A percentile compares a stretch with the other conserved stretches of the same genome.
Conservation (phyloP, 1,140 invertebrate species). For the Cylas formicarius region DNA sequence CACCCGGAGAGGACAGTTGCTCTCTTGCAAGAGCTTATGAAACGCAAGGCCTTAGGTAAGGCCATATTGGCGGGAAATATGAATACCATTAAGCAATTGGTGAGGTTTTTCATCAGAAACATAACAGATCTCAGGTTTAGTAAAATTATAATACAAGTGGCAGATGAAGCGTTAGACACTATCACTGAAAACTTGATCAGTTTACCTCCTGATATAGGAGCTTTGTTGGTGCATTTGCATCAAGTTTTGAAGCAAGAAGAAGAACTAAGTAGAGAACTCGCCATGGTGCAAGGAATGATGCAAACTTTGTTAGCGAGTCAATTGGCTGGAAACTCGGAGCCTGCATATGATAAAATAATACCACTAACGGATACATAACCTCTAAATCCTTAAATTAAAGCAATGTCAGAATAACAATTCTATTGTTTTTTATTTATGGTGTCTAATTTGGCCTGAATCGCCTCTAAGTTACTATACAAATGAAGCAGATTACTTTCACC, state of each 20-base stretch:
- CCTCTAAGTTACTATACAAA: conserved; percentile 36
- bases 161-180: conserved; percentile 65
- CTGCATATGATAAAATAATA: too few species aligned
- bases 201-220: conserved; percentile 50
- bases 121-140: conserved; percentile 69
- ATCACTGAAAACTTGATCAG: conserved; percentile 55
- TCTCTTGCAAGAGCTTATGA: conserved; percentile 76
- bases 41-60: conserved; percentile 62
- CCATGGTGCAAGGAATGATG: conserved; percentile 61
- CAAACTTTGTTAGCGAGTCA: conserved; percentile 54
- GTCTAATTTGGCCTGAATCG: conserved; percentile 36
- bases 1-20: conserved; percentile 70
- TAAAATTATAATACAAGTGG: conserved; percentile 63
- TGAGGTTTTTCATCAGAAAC: conserved; percentile 69
- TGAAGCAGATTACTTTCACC: conserved; percentile 29
- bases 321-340: too few species aligned
- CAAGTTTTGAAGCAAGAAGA: conserved; percentile 60
- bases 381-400: too few species aligned
- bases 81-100: conserved; percentile 55
- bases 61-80: conserved; percentile 64
- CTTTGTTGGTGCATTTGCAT: conserved; percentile 53
- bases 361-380: too few species aligned
- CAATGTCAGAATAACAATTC: conserved; percentile 13
- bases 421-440: conserved; percentile 18
- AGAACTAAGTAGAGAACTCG: conserved; percentile 52